A percentile compares a stretch with the other conserved stretches of the same genome.
phyloP scores from a whole-genome alignment of 2,797 vertebrate genomes.

The Amazona finschi region DNA sequence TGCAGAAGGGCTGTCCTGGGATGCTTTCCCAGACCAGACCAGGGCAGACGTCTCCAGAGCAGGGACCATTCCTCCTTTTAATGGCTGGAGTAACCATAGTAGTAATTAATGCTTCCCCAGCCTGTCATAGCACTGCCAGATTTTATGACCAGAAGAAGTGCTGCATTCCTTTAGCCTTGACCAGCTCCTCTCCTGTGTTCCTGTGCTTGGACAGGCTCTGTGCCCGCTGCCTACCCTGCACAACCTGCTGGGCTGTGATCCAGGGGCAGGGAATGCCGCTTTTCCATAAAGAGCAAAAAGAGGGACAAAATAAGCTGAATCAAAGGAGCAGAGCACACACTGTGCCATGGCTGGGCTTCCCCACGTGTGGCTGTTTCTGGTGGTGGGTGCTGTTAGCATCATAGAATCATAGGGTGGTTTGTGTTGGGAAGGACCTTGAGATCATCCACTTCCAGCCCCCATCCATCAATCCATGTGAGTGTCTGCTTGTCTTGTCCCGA shows the following conservation, averaged over 20 bases:
- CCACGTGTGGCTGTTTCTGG: background rate
- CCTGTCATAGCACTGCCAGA: background rate
- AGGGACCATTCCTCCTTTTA: slow-evolving; percentile 17
- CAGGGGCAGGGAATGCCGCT: accelerated
- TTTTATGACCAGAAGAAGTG: background rate
- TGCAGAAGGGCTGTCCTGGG: background rate
- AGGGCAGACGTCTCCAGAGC: background rate
- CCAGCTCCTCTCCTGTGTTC: background rate
- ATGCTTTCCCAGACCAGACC: slow-evolving; percentile 33
- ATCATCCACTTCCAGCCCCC: background rate
- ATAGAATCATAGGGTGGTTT: background rate
- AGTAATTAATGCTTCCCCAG: slow-evolving; percentile 26
- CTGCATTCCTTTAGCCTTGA: background rate
- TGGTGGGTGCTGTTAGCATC: background rate
- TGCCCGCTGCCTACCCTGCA: background rate
- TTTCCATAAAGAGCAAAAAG: background rate
- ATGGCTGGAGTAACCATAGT: background rate
- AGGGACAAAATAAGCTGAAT: accelerated
- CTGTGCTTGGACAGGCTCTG: accelerated
- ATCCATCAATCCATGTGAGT: accelerated
- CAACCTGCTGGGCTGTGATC: background rate
- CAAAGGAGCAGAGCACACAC: background rate
- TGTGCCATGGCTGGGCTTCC: accelerated
- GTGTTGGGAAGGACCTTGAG: background rate
- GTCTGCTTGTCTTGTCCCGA: background rate